Percentiles rank a stretch among this genome's conserved stretches.
Evolutionary conservation across 2,797 vertebrate species (phyloP).

Genomic region (Galago senegalensis): DNA sequence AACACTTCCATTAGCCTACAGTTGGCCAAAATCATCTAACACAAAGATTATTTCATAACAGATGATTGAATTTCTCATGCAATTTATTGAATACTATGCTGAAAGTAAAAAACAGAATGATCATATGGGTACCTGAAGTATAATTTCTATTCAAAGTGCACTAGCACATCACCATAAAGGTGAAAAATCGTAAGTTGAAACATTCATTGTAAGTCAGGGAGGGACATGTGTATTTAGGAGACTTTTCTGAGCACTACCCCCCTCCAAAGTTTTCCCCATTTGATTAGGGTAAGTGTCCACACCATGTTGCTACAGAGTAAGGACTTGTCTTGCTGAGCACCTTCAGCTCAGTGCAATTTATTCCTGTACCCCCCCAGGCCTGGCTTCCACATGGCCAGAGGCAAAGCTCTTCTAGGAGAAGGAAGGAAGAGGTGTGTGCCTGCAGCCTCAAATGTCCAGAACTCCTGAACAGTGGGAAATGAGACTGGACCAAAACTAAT

Average conservation of each 20-base stretch:
- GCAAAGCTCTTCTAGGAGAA: not conserved
- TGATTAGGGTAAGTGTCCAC: not conserved
- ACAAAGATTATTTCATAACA: not conserved
- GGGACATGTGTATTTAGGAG: not conserved
- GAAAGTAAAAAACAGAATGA: slow-evolving; percentile 4
- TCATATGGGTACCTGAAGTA: not conserved
- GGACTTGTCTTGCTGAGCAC: not conserved
- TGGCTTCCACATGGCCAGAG: not conserved
- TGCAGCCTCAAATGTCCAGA: not conserved
- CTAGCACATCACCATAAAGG: not conserved
- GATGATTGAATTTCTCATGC: not conserved
- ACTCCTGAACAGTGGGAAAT: not conserved
- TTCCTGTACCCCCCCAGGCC: not conserved
- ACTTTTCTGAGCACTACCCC: not conserved
- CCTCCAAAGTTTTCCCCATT: not conserved
- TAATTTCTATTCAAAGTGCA: not conserved
- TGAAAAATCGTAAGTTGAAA: not conserved
- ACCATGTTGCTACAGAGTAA: not conserved
- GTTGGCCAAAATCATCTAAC: not conserved
- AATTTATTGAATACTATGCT: not conserved
- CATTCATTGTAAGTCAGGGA: not conserved
- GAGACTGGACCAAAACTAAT: not conserved
- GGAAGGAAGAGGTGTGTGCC: not conserved
- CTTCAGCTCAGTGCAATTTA: not conserved
- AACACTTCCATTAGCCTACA: not conserved